Evolutionary conservation across 2,888 invertebrate genomes (phyloP).

Genomic region (Pyrochroa serraticornis): DNA sequence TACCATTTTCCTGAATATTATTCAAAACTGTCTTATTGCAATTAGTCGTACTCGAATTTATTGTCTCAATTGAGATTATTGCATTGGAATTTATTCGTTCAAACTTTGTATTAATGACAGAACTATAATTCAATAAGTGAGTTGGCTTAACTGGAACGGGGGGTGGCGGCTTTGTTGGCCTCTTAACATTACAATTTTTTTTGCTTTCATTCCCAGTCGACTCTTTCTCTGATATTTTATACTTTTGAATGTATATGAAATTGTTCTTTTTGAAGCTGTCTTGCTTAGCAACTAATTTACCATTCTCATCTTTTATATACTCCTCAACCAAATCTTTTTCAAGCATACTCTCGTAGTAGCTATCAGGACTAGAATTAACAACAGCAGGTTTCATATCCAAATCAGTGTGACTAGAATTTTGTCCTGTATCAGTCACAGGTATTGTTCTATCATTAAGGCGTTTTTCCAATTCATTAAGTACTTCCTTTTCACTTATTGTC

Average conservation of each 20-base stretch:
- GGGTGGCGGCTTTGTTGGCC: conserved; percentile 64
- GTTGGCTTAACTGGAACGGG: conserved; percentile 70
- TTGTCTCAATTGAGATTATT: conserved; percentile 21
- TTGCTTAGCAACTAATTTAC: conserved; percentile 44
- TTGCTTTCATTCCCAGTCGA: conserved; percentile 4
- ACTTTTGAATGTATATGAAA: conserved; percentile 21
- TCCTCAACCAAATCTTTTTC: conserved; percentile 53
- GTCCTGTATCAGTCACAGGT: conserved; percentile 13
- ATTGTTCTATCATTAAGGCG: conserved; percentile 41
- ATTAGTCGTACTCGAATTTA: conserved; percentile 14
- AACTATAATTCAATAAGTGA: conserved; percentile 27
- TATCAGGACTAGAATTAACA: conserved; percentile 52
- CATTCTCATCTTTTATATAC: conserved; percentile 46
- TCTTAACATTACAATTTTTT: conserved; percentile 41
- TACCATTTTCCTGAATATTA: conserved; percentile 9
- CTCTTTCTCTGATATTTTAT: background rate
- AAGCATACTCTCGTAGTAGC: conserved; percentile 54
- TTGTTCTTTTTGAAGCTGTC: conserved; percentile 46
- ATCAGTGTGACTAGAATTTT: conserved; percentile 11
- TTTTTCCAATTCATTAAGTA: conserved; percentile 53
- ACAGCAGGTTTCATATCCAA: conserved; percentile 24
- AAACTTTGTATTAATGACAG: conserved; percentile 16
- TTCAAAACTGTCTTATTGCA: conserved; percentile 6
- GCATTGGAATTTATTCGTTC: conserved; percentile 21
- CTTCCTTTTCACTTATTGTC: conserved; percentile 54